Conservation (phyloP, 1,140 invertebrate genomes). For the Eciton burchellii region DNA sequence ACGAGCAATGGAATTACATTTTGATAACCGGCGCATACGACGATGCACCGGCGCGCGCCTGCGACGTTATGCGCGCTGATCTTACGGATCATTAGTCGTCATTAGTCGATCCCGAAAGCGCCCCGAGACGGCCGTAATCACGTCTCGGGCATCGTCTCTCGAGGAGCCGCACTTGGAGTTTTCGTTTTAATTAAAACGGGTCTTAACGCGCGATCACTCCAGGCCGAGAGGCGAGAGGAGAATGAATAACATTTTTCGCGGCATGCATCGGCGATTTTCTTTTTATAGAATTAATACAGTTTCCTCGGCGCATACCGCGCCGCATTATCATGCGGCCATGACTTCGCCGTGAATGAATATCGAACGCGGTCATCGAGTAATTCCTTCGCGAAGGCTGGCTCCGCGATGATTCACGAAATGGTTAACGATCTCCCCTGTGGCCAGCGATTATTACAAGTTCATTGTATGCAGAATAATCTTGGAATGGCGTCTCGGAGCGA, state of each 20-base stretch:
- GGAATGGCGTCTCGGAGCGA: constrained; percentile 4
- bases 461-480: constrained; percentile 40
- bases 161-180: not conserved
- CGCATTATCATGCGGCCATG: constrained; percentile 15
- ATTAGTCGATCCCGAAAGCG: not conserved
- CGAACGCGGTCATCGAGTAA: constrained; percentile 59
- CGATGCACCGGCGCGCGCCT: not conserved
- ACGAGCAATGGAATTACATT: not conserved
- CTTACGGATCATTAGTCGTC: constrained; percentile 1
- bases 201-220: not conserved
- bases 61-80: not conserved
- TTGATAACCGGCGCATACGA: constrained; percentile 23
- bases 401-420: constrained; percentile 59
- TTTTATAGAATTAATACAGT: not conserved
- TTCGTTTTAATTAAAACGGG: not conserved
- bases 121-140: not conserved
- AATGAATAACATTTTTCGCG: not conserved
- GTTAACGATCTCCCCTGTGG: not conserved
- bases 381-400: constrained; percentile 38
- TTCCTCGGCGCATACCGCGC: not conserved
- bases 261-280: not conserved
- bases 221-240: not conserved
- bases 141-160: not conserved
- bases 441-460: constrained; percentile 52
- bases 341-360: constrained; percentile 43